Base-by-base conservation (phyloP, 1,140 invertebrate genomes). In the Drosophila micromelanica region DNA sequence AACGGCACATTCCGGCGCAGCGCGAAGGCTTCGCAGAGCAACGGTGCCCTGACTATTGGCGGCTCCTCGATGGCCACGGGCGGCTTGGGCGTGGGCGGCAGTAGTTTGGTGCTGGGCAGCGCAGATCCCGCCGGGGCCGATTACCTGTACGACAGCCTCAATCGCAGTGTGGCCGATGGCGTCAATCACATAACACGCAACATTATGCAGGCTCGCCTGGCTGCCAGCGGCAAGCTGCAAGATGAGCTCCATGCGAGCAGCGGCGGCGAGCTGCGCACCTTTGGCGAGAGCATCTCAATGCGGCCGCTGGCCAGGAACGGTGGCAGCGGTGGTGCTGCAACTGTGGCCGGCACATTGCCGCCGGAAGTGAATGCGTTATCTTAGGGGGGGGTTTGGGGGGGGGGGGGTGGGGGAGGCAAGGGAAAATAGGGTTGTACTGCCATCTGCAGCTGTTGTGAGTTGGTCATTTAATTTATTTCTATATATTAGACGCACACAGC, bases 281-380 rank as follows among this genome's bases (percentile, higher is more conserved):
- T 94, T 63, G 95, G 95, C 82, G 96, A 97, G 82, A 95, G 94
- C 79, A 97, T 97, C 90, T 96, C 96, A 15, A 92, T 97, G 78
- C 93, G 96, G 67, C 95, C 96, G 27, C 92, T 97, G 37, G 93
- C 96, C 54, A 90, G 71, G 20, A 90, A 85, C 20, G 81, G 78
- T 1, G 65, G 68, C 12, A 69, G 78, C 42, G 68, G 67, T 38
- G 63, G 45, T n/a, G 77, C 71, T 37, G 52, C 68, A 6, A 71
- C 80, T 8, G 70, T 77, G 15, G 59, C 78, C 7, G 73, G 90
- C 46, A 73, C 81, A 1, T 59, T 89, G 49, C 85, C 85, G 40
- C 76, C 82, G n/a, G 84, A 89, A 40, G 85, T 85, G 2, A 89
- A 84, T 89, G 73, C 85, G 62, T 89, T 89, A 60, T 80, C 80